Evolutionary conservation across 2,113 vertebrate species (phyloP), one percentile per base, ranked within the genome.

Genomic region (Taurulus bubalis): DNA sequence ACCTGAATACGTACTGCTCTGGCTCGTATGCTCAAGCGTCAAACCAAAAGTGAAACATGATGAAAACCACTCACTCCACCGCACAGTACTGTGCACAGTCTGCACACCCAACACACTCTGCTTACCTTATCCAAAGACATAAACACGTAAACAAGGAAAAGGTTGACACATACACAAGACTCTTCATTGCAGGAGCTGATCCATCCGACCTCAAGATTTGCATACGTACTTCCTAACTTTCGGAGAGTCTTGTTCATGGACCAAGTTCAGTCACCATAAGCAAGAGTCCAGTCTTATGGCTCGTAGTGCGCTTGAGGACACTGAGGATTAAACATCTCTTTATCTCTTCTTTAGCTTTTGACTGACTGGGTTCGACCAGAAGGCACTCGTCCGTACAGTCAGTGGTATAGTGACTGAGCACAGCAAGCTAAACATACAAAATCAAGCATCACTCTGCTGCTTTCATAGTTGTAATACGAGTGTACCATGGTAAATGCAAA

Each of bases 1-100:
- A 79, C 76, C 36, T 34, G 40, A 73, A 58, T 36, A 68, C 6
- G 11, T 9, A 20, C 60, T 30, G 6, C 34, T 75, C 45, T 6
- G 20, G 14, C 53, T 66, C 1, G 0, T 38, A 36, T 40, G 59
- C 3, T 68, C 16, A 15, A 9, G 47, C 64, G 47, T 77, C 18
- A 38, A 77, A 75, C n/a, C 12, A 12, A 88, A 78, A 70, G 32
- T 40, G 49, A 69, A 84, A 80, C 56, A 12, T 24, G 8, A 56
- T 3, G 30, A 77, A 77, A 75, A 79, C n/a, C 32, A 62, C 36
- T 47, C 4, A 45, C 15, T 59, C n/a, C 14, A 49, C 34, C 47
- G 38, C 38, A 62, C 45, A 0, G 8, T 1, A 0, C 20, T 1
- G n/a, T 9, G 36, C 3, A 11, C 15, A 3, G 40, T 22, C 64